These are phyloP conservation scores for Leucoptera coffeella DNA, from an alignment of 2,888 invertebrate species.

Conservation along the genomic window DNA sequence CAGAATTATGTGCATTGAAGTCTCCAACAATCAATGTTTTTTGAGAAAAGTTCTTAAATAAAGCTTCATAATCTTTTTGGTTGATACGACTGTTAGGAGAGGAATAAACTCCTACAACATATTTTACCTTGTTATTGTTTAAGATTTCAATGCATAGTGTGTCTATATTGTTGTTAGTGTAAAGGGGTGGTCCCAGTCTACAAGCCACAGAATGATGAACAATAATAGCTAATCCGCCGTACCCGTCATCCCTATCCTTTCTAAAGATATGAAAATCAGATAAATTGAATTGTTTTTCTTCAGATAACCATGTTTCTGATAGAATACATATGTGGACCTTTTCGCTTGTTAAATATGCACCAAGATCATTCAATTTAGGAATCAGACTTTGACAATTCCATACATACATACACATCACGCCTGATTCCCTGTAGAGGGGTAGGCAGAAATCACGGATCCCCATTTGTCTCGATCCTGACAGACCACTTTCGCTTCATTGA, in stretches of 20 bases:
- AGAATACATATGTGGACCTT: too few relatives aligned
- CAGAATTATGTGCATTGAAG: conserved; percentile 6
- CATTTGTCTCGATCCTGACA: too few relatives aligned
- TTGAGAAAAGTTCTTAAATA: not conserved
- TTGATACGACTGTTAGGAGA: conserved; percentile 4
- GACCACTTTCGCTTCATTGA: too few relatives aligned
- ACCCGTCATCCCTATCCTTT: conserved; percentile 5
- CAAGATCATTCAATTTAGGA: conserved; percentile 6
- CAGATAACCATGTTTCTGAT: conserved; percentile 8
- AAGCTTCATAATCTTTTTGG: conserved; percentile 4
- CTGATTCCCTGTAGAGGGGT: too few relatives aligned
- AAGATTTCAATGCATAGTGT: conserved; percentile 4
- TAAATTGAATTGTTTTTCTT: conserved; percentile 2
- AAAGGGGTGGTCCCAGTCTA: not conserved
- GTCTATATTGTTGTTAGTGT: conserved; percentile 6
- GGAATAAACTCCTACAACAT: conserved; percentile 7
- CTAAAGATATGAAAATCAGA: conserved; percentile 5
- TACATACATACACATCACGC: too few relatives aligned
- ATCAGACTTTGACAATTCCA: conserved; percentile 6
- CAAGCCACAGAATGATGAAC: conserved; percentile 6
- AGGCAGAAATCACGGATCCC: too few relatives aligned
- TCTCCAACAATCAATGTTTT: conserved; percentile 7
- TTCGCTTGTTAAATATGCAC: too few relatives aligned
- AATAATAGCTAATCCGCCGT: conserved; percentile 7
- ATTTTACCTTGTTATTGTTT: conserved; percentile 5